Conservation (phyloP, 37 sponge, comb jelly and placozoan species). For the Lycopodina hypogea region DNA sequence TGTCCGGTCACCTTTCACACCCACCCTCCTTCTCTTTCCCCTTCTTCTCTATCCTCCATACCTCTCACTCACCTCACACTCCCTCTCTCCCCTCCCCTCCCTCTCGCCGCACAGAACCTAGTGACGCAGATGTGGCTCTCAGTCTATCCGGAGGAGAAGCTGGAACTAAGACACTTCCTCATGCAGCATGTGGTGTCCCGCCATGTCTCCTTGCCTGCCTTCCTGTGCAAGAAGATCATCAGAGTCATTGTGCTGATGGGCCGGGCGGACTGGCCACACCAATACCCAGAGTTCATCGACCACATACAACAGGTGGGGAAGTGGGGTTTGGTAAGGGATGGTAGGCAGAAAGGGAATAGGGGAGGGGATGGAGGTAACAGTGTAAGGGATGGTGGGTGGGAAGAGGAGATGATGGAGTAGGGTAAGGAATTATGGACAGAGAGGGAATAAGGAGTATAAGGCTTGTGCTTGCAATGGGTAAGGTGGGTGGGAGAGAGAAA, state of each 20-base stretch:
- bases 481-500: no score
- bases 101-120: conserved; percentile 30
- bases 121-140: conserved; percentile 56
- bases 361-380: not conserved
- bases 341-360: not conserved
- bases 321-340: not conserved
- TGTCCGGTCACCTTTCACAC: no score
- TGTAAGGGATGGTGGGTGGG: no score
- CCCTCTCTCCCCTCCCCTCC: conserved; percentile 14
- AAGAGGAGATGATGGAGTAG: no score
- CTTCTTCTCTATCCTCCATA: not conserved
- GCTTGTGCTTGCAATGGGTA: no score
- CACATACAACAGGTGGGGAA: conserved; percentile 56
- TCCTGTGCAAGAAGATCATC: conserved; percentile 70
- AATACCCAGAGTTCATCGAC: conserved; percentile 77
- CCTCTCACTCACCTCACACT: not conserved
- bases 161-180: conserved; percentile 49
- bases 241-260: conserved; percentile 74
- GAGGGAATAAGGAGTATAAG: no score
- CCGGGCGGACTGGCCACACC: conserved; percentile 79
- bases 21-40: not conserved
- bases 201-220: conserved; percentile 37
- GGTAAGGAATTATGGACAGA: no score
- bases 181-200: conserved; percentile 34
- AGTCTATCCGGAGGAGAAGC: conserved; percentile 17